Conservation (phyloP, 2,113 vertebrate genomes). For the Corythornis vintsioides region DNA sequence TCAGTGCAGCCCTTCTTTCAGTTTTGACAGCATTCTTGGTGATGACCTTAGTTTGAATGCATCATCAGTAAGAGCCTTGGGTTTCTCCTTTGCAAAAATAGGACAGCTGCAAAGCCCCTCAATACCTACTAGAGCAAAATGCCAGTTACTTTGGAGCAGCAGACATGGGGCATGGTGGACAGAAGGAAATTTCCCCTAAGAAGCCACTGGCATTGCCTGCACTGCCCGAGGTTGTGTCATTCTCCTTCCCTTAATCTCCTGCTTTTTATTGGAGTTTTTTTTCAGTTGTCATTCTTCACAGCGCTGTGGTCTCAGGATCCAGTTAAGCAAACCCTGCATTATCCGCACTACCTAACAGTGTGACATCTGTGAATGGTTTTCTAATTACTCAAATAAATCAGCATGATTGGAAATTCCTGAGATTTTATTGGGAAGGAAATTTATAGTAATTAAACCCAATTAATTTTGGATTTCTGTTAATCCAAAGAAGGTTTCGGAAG, state of each 20-base stretch:
- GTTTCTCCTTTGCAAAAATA: neutral
- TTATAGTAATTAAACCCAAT: slow-evolving; percentile 84
- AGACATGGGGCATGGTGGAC: accelerated
- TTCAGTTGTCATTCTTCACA: slow-evolving; percentile 20
- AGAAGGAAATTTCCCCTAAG: neutral
- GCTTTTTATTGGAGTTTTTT: neutral
- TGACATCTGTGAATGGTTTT: slow-evolving; percentile 84
- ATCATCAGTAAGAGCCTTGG: neutral
- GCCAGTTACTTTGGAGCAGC: neutral
- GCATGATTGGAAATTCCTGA: slow-evolving; percentile 85
- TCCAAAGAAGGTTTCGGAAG: slow-evolving; percentile 63
- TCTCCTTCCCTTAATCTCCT: neutral
- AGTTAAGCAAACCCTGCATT: slow-evolving; percentile 61
- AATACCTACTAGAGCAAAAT: neutral
- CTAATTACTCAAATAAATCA: slow-evolving; percentile 86
- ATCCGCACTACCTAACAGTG: slow-evolving; percentile 75
- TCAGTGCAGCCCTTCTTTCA: neutral
- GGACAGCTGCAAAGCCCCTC: neutral
- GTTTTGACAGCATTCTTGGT: neutral
- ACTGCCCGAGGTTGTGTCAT: neutral
- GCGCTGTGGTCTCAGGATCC: slow-evolving; percentile 58
- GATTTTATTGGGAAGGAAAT: slow-evolving; percentile 86
- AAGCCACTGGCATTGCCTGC: neutral
- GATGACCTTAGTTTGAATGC: accelerated
- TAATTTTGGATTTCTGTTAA: slow-evolving; percentile 82